Percentiles rank a stretch among this genome's conserved stretches.
These are phyloP conservation scores for Saturnia pavonia DNA, from an alignment of 2,888 invertebrate genomes.

Conservation along the genomic window DNA sequence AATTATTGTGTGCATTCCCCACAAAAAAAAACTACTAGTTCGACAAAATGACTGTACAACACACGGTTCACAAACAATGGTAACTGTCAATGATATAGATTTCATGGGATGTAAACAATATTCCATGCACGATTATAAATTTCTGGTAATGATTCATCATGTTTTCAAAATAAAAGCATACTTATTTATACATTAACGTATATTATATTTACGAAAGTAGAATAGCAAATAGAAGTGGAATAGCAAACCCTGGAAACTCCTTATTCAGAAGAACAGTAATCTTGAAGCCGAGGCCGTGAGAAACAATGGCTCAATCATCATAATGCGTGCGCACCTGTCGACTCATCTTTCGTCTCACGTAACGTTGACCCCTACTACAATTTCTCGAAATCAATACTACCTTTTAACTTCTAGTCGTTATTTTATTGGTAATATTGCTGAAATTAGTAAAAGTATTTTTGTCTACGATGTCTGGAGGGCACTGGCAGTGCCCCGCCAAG, in stretches of 20 bases:
- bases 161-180: not conserved
- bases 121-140: too few relatives aligned
- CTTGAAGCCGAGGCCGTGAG: conserved; percentile 68
- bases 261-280: conserved; percentile 28
- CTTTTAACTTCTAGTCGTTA: not conserved
- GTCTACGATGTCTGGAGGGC: too few relatives aligned
- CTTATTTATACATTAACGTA: not conserved
- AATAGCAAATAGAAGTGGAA: not conserved
- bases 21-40: too few relatives aligned
- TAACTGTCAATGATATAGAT: too few relatives aligned
- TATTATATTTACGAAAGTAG: not conserved
- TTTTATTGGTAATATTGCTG: too few relatives aligned
- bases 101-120: too few relatives aligned
- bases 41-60: too few relatives aligned
- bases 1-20: not conserved
- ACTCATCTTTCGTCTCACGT: conserved; percentile 37
- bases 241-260: not conserved
- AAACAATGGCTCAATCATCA: conserved; percentile 77
- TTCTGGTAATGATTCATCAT: too few relatives aligned
- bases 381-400: not conserved
- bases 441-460: too few relatives aligned
- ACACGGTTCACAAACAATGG: too few relatives aligned
- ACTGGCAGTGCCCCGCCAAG: too few relatives aligned
- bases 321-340: conserved; percentile 72
- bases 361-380: conserved; percentile 9